Percentiles rank a stretch among this genome's conserved stretches.
Conservation (phyloP, 2,797 vertebrate species). For the Natrix natrix region DNA sequence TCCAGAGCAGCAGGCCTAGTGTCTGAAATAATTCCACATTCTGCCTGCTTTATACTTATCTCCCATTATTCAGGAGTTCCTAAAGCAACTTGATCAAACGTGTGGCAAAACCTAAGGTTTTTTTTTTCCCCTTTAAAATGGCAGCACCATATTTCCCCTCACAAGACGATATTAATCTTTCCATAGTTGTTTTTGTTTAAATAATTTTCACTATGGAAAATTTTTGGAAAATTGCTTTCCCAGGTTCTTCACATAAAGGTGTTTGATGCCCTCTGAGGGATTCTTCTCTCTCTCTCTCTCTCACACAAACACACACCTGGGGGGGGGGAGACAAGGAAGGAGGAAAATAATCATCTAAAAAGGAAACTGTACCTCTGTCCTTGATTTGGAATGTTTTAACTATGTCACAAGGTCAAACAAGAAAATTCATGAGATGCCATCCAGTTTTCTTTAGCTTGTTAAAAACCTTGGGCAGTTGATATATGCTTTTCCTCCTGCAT, state of each 20-base stretch:
- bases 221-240: background rate
- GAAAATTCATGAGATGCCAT: background rate
- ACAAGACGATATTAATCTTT: background rate
- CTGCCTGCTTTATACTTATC: background rate
- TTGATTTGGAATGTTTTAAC: background rate
- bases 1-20: background rate
- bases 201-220: background rate
- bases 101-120: background rate
- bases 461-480: background rate
- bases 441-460: background rate
- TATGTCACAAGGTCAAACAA: background rate
- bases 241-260: background rate
- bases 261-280: too few species aligned
- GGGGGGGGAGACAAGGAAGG: background rate
- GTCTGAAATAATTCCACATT: background rate
- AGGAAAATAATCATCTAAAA: background rate
- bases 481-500: background rate
- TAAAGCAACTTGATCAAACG: background rate
- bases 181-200: background rate
- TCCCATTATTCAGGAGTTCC: background rate
- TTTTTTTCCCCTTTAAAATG: background rate
- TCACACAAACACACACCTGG: accelerated
- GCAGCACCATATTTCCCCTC: background rate
- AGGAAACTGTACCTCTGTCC: background rate
- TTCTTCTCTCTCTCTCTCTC: background rate